These are phyloP conservation scores for Pristionchus fissidentatus DNA, from an alignment of 2,888 invertebrate genomes.

Conservation along the genomic window DNA sequence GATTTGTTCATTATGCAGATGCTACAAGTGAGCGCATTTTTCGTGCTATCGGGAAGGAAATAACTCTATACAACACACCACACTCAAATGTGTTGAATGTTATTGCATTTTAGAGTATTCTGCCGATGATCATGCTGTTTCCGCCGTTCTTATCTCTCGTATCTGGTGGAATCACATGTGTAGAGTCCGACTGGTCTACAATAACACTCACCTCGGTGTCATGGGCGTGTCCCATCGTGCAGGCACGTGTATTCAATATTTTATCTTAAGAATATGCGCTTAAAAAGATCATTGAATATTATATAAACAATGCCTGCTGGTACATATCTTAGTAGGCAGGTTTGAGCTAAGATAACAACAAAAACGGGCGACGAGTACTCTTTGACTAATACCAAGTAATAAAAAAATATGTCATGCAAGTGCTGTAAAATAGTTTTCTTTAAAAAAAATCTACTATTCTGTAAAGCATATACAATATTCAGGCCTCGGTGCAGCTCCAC, in stretches of 20 bases:
- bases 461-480: too few relatives aligned
- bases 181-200: constrained; percentile 19
- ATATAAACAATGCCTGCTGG: too few relatives aligned
- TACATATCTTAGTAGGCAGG: too few relatives aligned
- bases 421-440: background rate
- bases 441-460: too few relatives aligned
- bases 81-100: background rate
- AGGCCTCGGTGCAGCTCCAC: background rate
- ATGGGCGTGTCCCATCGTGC: background rate
- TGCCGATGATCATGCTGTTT: constrained; percentile 1
- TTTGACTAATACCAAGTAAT: too few relatives aligned
- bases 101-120: constrained; percentile 13
- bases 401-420: too few relatives aligned
- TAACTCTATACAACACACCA: too few relatives aligned
- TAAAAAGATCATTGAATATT: too few relatives aligned
- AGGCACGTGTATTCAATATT: too few relatives aligned
- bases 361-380: too few relatives aligned
- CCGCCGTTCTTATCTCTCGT: background rate
- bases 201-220: background rate
- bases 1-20: constrained; percentile 19
- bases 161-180: background rate
- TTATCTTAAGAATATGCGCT: too few relatives aligned
- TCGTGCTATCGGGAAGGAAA: background rate
- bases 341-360: too few relatives aligned
- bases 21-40: constrained; percentile 8